These are phyloP conservation scores for Synaphobranchus kaupii DNA, from an alignment of 2,797 vertebrate species.

Conservation along the genomic window DNA sequence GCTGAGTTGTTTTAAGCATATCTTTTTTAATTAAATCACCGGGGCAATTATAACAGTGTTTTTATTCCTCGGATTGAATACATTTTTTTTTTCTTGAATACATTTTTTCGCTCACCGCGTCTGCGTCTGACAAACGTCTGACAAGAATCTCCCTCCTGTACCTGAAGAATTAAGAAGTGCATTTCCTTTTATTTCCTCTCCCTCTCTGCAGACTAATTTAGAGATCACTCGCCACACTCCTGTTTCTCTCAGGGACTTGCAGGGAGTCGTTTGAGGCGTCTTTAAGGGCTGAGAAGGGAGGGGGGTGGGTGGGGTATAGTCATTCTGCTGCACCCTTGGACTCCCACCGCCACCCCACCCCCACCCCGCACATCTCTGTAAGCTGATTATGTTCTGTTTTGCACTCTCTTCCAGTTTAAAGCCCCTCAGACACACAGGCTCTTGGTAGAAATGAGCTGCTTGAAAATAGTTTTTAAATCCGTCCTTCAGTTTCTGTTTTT, in stretches of 20 bases:
- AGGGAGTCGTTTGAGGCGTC: neutral
- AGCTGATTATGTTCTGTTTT: constrained; percentile 12
- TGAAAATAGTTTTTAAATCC: neutral
- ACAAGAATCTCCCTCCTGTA: neutral
- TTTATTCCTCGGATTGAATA: neutral
- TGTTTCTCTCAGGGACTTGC: neutral
- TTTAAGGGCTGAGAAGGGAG: neutral
- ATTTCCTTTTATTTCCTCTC: neutral
- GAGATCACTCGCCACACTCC: neutral
- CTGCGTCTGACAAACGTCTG: neutral
- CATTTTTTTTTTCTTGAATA: neutral
- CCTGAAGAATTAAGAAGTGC: neutral
- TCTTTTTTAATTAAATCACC: neutral
- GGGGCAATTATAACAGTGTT: neutral
- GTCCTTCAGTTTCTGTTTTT: too few relatives aligned
- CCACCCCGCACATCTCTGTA: neutral
- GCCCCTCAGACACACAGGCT: neutral
- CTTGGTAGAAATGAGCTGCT: neutral
- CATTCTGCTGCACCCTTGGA: neutral
- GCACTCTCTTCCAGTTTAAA: neutral
- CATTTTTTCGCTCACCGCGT: neutral
- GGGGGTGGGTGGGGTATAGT: neutral
- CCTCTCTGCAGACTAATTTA: neutral
- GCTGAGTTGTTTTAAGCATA: neutral
- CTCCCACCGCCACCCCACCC: neutral